Conservation (phyloP, 2,797 vertebrate species). For the Brachyalestes nurse region DNA sequence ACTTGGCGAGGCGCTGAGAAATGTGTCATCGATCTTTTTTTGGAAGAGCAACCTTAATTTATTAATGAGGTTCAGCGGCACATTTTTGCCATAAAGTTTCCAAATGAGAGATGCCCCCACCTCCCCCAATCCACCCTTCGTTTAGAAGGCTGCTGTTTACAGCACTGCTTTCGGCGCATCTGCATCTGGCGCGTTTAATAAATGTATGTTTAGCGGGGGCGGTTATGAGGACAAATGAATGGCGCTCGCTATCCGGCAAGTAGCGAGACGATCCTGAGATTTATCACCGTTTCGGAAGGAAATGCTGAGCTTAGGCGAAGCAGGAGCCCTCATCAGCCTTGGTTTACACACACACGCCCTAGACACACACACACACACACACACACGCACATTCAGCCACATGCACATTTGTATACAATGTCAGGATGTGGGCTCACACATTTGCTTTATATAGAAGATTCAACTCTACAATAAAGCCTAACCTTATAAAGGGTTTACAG, state of each 20-base stretch:
- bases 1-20: constrained; percentile 40
- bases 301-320: constrained; percentile 14
- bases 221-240: constrained; percentile 54
- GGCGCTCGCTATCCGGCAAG: constrained; percentile 16
- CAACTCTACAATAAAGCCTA: no score
- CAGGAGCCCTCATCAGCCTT: constrained; percentile 21
- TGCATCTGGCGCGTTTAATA: constrained; percentile 25
- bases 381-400: neutral
- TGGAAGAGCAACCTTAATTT: constrained; percentile 54
- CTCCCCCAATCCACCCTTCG: neutral
- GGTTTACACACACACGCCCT: constrained; percentile 20
- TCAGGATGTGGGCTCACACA: neutral
- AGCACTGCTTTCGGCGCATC: neutral
- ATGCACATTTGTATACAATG: neutral
- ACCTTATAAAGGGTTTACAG: no score
- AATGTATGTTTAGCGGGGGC: constrained; percentile 33
- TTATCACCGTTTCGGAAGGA: constrained; percentile 43
- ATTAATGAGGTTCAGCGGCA: constrained; percentile 51
- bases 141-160: neutral
- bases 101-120: constrained; percentile 36
- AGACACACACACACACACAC: neutral
- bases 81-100: constrained; percentile 49
- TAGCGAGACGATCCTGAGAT: constrained; percentile 37
- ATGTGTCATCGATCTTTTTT: constrained; percentile 52
- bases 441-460: no score